Conservation (phyloP, 2,888 invertebrate genomes). For the Catocala nupta region DNA sequence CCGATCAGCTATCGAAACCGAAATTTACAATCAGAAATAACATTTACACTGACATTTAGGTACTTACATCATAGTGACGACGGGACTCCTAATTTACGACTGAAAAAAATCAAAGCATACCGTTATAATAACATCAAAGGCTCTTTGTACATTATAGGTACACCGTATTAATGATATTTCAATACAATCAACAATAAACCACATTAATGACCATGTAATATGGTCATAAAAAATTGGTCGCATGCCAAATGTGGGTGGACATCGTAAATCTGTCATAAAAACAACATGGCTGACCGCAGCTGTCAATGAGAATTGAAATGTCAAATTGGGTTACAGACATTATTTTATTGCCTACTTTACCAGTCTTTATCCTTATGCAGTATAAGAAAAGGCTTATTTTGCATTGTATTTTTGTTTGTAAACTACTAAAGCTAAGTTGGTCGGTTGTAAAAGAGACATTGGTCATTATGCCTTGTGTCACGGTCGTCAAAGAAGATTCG, state of each 20-base stretch:
- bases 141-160: constrained; percentile 2
- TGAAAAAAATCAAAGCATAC: constrained; percentile 29
- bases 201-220: constrained; percentile 68
- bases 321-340: constrained; percentile 57
- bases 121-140: constrained; percentile 17
- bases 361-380: constrained; percentile 10
- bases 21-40: too few relatives aligned
- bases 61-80: too few relatives aligned
- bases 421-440: constrained; percentile 23
- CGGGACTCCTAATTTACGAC: not conserved
- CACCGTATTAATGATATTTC: constrained; percentile 37
- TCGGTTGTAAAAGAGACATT: constrained; percentile 63
- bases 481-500: constrained; percentile 69
- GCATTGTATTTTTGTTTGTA: not conserved
- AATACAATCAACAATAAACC: constrained; percentile 55
- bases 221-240: constrained; percentile 56
- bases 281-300: constrained; percentile 79
- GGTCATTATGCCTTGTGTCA: constrained; percentile 72
- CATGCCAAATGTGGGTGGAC: constrained; percentile 72
- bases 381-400: constrained; percentile 42
- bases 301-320: constrained; percentile 80
- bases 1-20: too few relatives aligned
- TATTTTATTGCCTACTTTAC: constrained; percentile 10
- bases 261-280: constrained; percentile 66
- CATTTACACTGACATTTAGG: too few relatives aligned